Evolutionary conservation across 2,113 vertebrate genomes (phyloP), one percentile per base, ranked within the genome.

Genomic region (Neogale vison): DNA sequence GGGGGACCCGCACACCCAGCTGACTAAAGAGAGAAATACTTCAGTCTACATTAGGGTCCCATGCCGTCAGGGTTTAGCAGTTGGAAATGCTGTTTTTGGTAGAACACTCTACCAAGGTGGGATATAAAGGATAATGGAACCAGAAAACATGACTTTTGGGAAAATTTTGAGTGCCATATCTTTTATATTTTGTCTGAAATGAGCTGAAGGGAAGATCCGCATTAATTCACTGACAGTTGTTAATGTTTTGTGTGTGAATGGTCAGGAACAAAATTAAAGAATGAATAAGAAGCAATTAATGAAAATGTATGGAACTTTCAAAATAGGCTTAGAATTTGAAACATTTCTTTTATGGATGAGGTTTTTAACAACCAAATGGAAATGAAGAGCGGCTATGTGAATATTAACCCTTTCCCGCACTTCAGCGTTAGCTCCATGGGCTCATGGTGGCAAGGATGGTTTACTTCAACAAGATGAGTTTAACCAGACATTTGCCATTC

Each of bases 11-110:
- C 55, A 83, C 23, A 88, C n/a, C 23, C 15, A 72, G 26, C 65
- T n/a, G 52, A 88, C 34, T 50, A 91, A 93, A 63, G 31, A 63
- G 61, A 77, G 67, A 95, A 95, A 39, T 36, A 93, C 88, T 72
- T 89, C 34, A 63, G 50, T 74, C 42, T 91, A 36, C 23, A 65
- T 83, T 88, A 79, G 11, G 61, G 29, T 21, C 59, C 26, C 65
- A 72, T 50, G 23, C 13, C 6, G 52, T 50, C 96, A 76, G 24
- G 24, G 14, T 72, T 79, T 57, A 63, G 59, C 18, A 39, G 50
- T 82, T 80, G 20, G 15, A 84, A 89, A 47, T 61, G 31, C 24
- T 55, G 50, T 72, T 89, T 29, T n/a, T 67, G 17, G 14, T 65
- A 72, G n/a, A 93, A 77, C 90, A 76, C 12, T 24, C 26, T 61